Percentiles rank a stretch among this genome's conserved stretches.
These are phyloP conservation scores for Pseudorhombus dupliciocellatus DNA, from an alignment of 2,113 vertebrate genomes.

Conservation along the genomic window DNA sequence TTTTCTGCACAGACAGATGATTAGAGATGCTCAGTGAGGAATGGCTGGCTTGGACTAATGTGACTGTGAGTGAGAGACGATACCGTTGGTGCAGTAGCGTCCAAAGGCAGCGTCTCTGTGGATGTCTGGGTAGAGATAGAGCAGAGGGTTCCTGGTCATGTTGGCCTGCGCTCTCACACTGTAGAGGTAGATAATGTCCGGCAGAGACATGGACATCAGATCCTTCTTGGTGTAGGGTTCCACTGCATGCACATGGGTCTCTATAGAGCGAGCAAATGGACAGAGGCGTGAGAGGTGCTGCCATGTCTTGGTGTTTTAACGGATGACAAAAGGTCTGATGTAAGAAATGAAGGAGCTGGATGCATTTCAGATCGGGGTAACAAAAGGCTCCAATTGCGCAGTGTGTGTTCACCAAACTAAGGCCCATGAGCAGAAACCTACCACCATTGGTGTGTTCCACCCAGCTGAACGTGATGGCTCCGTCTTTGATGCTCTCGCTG, in stretches of 20 bases:
- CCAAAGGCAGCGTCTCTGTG: constrained; percentile 88
- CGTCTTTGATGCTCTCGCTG: constrained; percentile 92
- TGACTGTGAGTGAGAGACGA: neutral
- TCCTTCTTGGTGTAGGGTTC: constrained; percentile 91
- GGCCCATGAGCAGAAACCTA: constrained; percentile 53
- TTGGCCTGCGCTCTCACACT: constrained; percentile 84
- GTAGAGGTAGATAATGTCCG: constrained; percentile 87
- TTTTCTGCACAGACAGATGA: constrained; percentile 16
- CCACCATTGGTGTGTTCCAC: constrained; percentile 83
- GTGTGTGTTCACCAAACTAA: too few relatives aligned
- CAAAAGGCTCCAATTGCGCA: too few relatives aligned
- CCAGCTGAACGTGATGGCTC: constrained; percentile 96
- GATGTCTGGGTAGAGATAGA: constrained; percentile 89
- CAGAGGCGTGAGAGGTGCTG: too few relatives aligned
- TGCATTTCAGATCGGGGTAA: too few relatives aligned
- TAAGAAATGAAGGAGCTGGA: too few relatives aligned
- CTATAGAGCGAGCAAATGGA: neutral
- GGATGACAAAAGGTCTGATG: too few relatives aligned
- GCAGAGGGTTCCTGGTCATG: constrained; percentile 86
- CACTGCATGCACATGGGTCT: constrained; percentile 83
- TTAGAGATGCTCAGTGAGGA: neutral
- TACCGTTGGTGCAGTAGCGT: constrained; percentile 83
- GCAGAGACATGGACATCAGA: constrained; percentile 83
- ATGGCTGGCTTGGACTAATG: neutral
- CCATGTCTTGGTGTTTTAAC: too few relatives aligned